phyloP scores from a whole-genome alignment of 35 echinoderm and acorn worm species.

The Acanthaster planci region DNA sequence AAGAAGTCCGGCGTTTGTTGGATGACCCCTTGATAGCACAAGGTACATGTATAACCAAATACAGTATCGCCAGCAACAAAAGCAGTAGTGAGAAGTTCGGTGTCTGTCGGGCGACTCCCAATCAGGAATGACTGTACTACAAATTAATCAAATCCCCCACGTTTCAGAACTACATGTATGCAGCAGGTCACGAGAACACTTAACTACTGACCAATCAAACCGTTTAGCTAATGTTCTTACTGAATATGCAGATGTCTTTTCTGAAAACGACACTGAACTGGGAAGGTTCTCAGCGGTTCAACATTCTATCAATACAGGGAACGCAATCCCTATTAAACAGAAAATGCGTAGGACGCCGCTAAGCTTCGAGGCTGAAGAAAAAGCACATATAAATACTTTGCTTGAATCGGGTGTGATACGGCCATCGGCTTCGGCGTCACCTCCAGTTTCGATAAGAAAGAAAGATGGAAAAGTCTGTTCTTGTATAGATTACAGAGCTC shows the following conservation, averaged over 20 bases:
- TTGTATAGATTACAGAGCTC: slow-evolving; percentile 56
- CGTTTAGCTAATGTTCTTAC: not conserved
- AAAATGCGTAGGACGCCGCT: slow-evolving; percentile 35
- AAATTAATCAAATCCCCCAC: not conserved
- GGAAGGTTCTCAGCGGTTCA: not conserved
- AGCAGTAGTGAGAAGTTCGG: not conserved
- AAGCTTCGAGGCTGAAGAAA: slow-evolving; percentile 1
- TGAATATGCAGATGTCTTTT: slow-evolving; percentile 24
- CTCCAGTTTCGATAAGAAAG: slow-evolving; percentile 54
- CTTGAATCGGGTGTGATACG: slow-evolving; percentile 16
- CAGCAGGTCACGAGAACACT: not conserved
- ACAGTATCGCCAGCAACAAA: not conserved
- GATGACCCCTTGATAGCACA: too few species aligned
- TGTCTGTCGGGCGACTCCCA: not conserved
- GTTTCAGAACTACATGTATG: slow-evolving; percentile 1
- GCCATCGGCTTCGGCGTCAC: slow-evolving; percentile 22
- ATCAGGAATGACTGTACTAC: not conserved
- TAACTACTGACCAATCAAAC: not conserved
- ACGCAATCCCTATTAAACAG: slow-evolving; percentile 44
- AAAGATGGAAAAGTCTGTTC: slow-evolving; percentile 29
- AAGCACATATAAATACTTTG: slow-evolving; percentile 38
- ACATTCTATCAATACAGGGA: slow-evolving; percentile 29
- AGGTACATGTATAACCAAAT: too few species aligned
- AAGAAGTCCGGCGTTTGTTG: not conserved
- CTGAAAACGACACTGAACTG: slow-evolving; percentile 8